Evolutionary conservation across 2,888 invertebrate genomes (phyloP).

Genomic region (Drosophila pullipes): DNA sequence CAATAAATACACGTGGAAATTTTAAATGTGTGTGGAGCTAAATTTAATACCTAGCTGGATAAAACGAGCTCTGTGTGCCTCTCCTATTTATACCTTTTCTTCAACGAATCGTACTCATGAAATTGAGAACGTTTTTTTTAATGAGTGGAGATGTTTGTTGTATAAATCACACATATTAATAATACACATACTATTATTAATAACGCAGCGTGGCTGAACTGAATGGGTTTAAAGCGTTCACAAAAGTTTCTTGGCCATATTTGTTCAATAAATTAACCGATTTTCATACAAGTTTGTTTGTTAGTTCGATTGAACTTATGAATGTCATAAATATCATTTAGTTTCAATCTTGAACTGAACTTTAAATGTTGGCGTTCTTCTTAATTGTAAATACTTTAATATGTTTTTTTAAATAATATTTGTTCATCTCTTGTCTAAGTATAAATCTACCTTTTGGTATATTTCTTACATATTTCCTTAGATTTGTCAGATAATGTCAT

Average conservation of each 20-base stretch:
- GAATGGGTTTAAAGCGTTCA: background rate
- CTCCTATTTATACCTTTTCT: background rate
- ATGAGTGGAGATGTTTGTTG: too few relatives aligned
- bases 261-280: background rate
- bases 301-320: background rate
- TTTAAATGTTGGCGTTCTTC: background rate
- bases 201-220: background rate
- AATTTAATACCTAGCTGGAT: conserved; percentile 4
- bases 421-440: background rate
- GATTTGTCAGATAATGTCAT: background rate
- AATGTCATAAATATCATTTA: background rate
- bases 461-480: background rate
- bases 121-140: too few relatives aligned
- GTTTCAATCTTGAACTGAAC: background rate
- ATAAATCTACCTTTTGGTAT: background rate
- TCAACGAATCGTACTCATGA: too few relatives aligned
- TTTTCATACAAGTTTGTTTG: background rate
- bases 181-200: background rate
- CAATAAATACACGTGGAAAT: conserved; percentile 6
- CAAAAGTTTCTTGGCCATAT: background rate
- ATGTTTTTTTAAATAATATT: background rate
- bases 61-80: background rate
- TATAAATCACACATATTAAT: background rate
- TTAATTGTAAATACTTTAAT: background rate
- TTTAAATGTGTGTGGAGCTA: background rate